phyloP scores from a whole-genome alignment of 2,888 invertebrate species.

The Sesia bembeciformis region DNA sequence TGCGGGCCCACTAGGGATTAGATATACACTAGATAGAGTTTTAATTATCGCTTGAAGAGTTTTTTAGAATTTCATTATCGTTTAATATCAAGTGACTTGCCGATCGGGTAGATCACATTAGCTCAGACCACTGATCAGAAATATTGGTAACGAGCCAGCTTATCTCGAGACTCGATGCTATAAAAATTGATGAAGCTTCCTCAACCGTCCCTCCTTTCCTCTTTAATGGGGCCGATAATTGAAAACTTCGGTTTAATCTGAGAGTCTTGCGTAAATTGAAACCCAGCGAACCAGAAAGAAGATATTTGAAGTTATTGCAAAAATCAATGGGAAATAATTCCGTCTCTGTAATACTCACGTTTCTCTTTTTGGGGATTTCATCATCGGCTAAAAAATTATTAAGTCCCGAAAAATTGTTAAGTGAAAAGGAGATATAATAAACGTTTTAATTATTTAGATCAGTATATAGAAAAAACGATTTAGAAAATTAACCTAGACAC shows the following conservation, averaged over 20 bases:
- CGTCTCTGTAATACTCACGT: too few relatives aligned
- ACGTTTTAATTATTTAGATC: too few relatives aligned
- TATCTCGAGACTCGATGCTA: slow-evolving; percentile 32
- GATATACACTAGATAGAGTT: too few relatives aligned
- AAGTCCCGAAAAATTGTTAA: too few relatives aligned
- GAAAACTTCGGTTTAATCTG: slow-evolving; percentile 56
- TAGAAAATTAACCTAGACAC: too few relatives aligned
- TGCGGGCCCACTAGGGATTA: too few relatives aligned
- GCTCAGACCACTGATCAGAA: background rate
- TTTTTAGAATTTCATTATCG: too few relatives aligned
- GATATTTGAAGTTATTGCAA: slow-evolving; percentile 9
- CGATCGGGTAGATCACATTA: background rate
- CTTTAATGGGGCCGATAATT: slow-evolving; percentile 51
- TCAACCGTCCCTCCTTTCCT: slow-evolving; percentile 26
- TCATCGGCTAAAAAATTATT: too few relatives aligned
- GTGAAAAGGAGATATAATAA: too few relatives aligned
- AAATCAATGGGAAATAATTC: background rate
- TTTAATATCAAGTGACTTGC: background rate
- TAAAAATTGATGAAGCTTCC: slow-evolving; percentile 47
- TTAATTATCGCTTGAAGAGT: too few relatives aligned
- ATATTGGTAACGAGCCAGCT: slow-evolving; percentile 27
- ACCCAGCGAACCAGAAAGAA: slow-evolving; percentile 36
- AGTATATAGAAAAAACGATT: too few relatives aligned
- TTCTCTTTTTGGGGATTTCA: too few relatives aligned
- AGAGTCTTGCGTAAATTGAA: slow-evolving; percentile 49